These are phyloP conservation scores for Ernsta delagoae DNA, from an alignment of 2,888 invertebrate genomes.

Conservation along the genomic window DNA sequence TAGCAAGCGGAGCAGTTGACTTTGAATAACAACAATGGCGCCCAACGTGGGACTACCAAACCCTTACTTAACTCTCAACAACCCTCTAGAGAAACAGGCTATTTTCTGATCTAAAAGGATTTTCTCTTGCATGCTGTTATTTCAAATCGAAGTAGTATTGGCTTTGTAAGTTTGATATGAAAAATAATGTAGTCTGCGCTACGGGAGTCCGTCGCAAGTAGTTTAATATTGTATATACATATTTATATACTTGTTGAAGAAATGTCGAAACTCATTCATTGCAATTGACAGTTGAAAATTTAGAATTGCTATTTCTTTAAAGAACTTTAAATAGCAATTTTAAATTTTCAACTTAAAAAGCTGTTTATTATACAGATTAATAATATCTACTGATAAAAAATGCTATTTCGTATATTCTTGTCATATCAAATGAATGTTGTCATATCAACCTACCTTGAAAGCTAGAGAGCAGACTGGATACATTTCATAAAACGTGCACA, in stretches of 20 bases:
- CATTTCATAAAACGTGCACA: background rate
- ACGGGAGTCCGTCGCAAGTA: conserved; percentile 11
- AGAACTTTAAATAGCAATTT: too few species aligned
- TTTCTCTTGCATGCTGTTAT: conserved; percentile 24
- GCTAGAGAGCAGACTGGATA: background rate
- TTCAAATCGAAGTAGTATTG: conserved; percentile 17
- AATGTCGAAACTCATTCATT: too few species aligned
- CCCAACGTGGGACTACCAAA: conserved; percentile 34
- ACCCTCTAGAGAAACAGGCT: conserved; percentile 7
- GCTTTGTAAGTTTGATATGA: conserved; percentile 18
- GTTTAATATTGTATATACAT: background rate
- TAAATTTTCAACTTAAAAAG: too few species aligned
- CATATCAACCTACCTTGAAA: background rate
- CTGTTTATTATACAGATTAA: too few species aligned
- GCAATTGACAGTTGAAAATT: too few species aligned
- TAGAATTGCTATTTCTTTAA: too few species aligned
- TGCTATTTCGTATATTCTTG: background rate
- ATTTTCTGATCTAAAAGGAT: conserved; percentile 26
- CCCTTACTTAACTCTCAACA: conserved; percentile 20
- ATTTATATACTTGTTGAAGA: too few species aligned
- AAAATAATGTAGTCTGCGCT: conserved; percentile 22
- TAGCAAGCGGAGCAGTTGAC: background rate
- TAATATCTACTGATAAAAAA: background rate
- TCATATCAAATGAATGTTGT: background rate
- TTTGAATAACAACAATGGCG: conserved; percentile 28